Conservation (phyloP, 2,113 vertebrate genomes). For the Chamaetylas fuelleborni region DNA sequence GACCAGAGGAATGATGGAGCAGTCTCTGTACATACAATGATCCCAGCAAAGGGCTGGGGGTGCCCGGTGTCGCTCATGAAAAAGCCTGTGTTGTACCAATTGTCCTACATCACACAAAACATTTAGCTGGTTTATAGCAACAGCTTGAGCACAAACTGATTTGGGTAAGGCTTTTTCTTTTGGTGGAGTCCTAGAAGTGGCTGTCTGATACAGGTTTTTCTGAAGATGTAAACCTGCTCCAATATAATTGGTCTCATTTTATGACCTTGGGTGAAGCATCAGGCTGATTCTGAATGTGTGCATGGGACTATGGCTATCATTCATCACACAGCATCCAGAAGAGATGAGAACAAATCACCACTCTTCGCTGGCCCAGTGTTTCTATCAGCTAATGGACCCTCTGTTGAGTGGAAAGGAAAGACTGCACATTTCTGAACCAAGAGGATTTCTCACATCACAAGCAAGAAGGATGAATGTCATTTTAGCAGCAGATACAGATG, state of each 20-base stretch:
- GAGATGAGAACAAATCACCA: not conserved
- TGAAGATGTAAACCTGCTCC: not conserved
- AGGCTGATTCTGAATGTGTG: not conserved
- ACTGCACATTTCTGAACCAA: not conserved
- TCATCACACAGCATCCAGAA: not conserved
- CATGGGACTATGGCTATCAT: not conserved
- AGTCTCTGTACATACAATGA: not conserved
- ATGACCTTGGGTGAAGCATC: not conserved
- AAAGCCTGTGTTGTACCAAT: not conserved
- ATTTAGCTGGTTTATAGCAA: not conserved
- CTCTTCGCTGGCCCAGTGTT: not conserved
- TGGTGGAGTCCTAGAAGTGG: not conserved
- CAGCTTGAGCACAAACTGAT: not conserved
- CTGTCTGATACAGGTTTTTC: not conserved
- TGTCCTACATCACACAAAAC: not conserved
- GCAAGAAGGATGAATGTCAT: not conserved
- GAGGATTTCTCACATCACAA: conserved; percentile 23
- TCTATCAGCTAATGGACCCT: not conserved
- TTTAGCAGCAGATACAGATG: not conserved
- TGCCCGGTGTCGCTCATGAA: not conserved
- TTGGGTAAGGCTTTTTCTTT: not conserved
- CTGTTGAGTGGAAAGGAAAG: not conserved
- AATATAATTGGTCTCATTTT: not conserved
- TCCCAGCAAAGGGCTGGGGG: not conserved
- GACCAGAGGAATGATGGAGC: not conserved